Conservation (phyloP, 1,140 invertebrate species). For the Penaeus japonicus region DNA sequence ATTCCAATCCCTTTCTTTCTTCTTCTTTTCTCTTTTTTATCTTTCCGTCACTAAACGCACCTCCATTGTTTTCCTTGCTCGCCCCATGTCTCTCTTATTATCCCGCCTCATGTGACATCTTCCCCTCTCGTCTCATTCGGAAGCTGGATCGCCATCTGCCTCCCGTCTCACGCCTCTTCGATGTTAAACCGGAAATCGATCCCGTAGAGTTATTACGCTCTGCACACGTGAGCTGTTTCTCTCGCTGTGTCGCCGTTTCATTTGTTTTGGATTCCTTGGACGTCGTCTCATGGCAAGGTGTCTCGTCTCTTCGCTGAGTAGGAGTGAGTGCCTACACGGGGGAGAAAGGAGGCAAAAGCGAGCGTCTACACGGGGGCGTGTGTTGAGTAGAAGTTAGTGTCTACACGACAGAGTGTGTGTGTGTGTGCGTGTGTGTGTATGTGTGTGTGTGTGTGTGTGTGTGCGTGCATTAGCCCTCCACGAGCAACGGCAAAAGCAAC, state of each 20-base stretch:
- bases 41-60: background rate
- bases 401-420: background rate
- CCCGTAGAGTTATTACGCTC: too few relatives aligned
- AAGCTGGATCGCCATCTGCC: too few relatives aligned
- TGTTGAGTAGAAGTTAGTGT: background rate
- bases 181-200: too few relatives aligned
- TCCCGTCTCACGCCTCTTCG: too few relatives aligned
- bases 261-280: too few relatives aligned
- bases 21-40: background rate
- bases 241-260: too few relatives aligned
- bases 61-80: background rate
- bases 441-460: background rate
- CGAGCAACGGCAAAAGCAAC: background rate
- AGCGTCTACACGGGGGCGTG: background rate
- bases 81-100: background rate
- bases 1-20: background rate
- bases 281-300: too few relatives aligned
- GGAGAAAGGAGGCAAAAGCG: background rate
- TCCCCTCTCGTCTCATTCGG: too few relatives aligned
- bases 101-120: too few relatives aligned
- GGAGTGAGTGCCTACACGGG: too few relatives aligned
- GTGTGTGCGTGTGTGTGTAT: background rate
- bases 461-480: background rate
- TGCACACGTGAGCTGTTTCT: too few relatives aligned
- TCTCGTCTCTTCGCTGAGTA: too few relatives aligned